Base-by-base conservation (phyloP, 2,797 vertebrate genomes). In the Gallirallus australis region DNA sequence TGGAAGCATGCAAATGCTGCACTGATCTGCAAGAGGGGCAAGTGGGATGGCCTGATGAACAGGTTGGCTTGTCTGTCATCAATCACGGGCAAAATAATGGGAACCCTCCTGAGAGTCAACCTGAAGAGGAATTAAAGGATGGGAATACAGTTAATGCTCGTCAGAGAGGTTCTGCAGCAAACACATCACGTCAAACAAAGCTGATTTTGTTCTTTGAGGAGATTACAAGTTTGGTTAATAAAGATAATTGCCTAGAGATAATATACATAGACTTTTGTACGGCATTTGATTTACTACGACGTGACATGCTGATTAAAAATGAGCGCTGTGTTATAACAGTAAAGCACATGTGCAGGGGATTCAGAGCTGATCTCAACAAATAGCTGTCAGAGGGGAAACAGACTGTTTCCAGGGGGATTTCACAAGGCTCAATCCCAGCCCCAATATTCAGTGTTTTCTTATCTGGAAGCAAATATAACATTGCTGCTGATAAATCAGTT, bases 201-300 rank as follows among this genome's bases (percentile, higher is more conserved):
- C 93, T 71, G 87, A 93, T 91, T 91, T 85, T 28, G 11, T 57
- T 86, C 85, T 75, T 78, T 30, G 84, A 91, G 76, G 20, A 91
- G 82, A 88, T 91, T 83, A 94, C 87, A 88, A 91, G 69, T 94
- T 96, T 56, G 50, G 87, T 94, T 94, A 94, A 94, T 91, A 93
- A 90, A 88, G 91, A 90, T 83, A 95, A 97, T 90, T 91, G 85
- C 91, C 84, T 57, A 15, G 82, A 90, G 93, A 83, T 94, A 81
- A 93, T 25, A 86, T 4, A 82, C 87, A 69, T 21, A 54, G 64
- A 79, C 56, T 85, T 82, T 63, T 60, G 72, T 57, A 39, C 0
- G 0, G 75, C 8, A 3, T 63, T 85, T 39, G 60, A 91, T 94
- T 93, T 84, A 76, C 68, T 33, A 9, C 1, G 20, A 81, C 2